Evolutionary conservation across 2,888 invertebrate species (phyloP), one percentile per base, ranked within the genome.

Genomic region (Drosophila maculinotata): DNA sequence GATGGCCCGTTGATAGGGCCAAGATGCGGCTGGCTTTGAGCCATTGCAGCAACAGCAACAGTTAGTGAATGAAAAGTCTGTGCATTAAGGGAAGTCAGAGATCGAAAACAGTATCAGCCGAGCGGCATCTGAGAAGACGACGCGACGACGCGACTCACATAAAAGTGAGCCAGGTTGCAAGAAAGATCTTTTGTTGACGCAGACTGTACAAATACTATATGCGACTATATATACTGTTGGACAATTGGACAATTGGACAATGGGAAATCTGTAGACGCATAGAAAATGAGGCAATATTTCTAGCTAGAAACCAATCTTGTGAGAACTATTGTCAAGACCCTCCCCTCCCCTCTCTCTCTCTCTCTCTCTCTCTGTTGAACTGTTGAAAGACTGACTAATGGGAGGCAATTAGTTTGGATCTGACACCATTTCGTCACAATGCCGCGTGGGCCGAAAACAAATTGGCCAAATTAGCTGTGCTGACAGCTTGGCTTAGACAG

Each of bases 381-480:
- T 30, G 76, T 49, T 80, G 80, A 79, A 78, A 71, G 76, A 45
- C 77, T 74, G 84, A 88, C 77, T 87, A 88, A 88, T 88, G 76
- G 69, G 44, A 9, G 56, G 88, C 88, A 79, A 88, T 88, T 84
- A 76, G 82, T 88, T 78, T 70, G 57, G 56, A 38, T 41, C 72
- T 83, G 85, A 87, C 87, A 85, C 69, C 85, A 72, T 81, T 85
- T 71, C 81, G 63, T 85, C 83, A 85, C 76, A 82, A 71, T 69
- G 63, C 33, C 10, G 31, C 59, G 20, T 38, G 25, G 44, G 33
- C 42, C 28, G 44, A 5, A 74, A 70, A 79, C 79, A 81, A 79
- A 79, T 81, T 73, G 75, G 79, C 70, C 82, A 52, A 66, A 82
- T 60, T 58, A 62, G 28, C 57, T 58, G 26, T 33, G 60, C 59